Evolutionary conservation across 2,888 invertebrate genomes (phyloP).

Genomic region (Marronus borbonicus): DNA sequence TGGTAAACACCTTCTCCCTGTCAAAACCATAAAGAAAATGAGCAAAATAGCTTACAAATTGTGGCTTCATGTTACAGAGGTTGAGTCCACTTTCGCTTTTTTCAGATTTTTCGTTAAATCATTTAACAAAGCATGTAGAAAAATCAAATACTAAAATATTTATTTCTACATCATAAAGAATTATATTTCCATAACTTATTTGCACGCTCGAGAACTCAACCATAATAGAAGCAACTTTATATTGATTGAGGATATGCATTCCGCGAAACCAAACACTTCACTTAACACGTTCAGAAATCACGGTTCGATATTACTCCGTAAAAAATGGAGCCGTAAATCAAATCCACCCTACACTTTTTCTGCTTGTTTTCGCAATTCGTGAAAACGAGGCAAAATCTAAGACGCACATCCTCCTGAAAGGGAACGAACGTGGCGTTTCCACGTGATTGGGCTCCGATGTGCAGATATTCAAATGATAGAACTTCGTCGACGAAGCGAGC

Average conservation of each 20-base stretch:
- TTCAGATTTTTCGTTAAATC: too few relatives aligned
- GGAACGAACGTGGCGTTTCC: conserved; percentile 39
- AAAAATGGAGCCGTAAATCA: conserved; percentile 17
- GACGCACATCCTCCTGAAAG: conserved; percentile 5
- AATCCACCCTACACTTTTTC: conserved; percentile 26
- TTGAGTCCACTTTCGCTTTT: too few relatives aligned
- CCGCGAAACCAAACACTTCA: conserved; percentile 1
- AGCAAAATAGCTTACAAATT: not conserved
- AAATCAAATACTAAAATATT: too few relatives aligned
- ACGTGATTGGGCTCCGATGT: conserved; percentile 52
- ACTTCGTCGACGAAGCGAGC: conserved; percentile 4
- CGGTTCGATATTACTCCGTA: conserved; percentile 6
- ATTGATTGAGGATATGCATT: not conserved
- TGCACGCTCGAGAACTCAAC: too few relatives aligned
- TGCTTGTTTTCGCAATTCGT: conserved; percentile 24
- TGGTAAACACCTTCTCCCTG: too few relatives aligned
- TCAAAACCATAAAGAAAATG: too few relatives aligned
- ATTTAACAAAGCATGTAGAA: too few relatives aligned
- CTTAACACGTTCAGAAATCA: conserved; percentile 1
- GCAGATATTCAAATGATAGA: conserved; percentile 46
- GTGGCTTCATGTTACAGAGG: too few relatives aligned
- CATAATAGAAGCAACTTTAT: too few relatives aligned
- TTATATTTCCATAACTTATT: too few relatives aligned
- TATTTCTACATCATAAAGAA: too few relatives aligned
- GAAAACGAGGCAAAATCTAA: conserved; percentile 34